Evolutionary conservation across 2,888 invertebrate species (phyloP).

Genomic region (Halocaridina rubra): DNA sequence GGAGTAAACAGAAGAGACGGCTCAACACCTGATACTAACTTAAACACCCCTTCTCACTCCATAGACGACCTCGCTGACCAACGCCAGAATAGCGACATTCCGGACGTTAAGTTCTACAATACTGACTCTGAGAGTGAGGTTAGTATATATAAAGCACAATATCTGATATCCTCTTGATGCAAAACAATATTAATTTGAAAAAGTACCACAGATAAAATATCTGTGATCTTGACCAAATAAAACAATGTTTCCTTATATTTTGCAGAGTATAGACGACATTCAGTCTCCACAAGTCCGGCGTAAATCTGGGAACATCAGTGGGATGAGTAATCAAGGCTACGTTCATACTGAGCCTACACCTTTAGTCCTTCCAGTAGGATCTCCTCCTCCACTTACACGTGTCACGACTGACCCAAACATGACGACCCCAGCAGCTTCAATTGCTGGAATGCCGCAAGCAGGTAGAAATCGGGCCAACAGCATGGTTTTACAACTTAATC

Average conservation of each 20-base stretch:
- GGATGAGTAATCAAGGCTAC: conserved; percentile 34
- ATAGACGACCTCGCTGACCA: conserved; percentile 42
- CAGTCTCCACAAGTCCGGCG: conserved; percentile 17
- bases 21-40: conserved; percentile 27
- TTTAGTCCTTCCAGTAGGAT: conserved; percentile 42
- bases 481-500: conserved; percentile 63
- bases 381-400: conserved; percentile 39
- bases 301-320: conserved; percentile 12
- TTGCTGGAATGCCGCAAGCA: not conserved
- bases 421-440: conserved; percentile 15
- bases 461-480: conserved; percentile 37
- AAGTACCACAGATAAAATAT: no score
- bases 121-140: conserved; percentile 62
- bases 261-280: conserved; percentile 44
- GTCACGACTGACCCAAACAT: conserved; percentile 34
- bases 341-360: conserved; percentile 39
- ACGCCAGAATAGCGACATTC: conserved; percentile 29
- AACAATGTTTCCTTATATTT: not conserved
- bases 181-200: no score
- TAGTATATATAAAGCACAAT: not conserved
- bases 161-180: no score
- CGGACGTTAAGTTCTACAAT: conserved; percentile 43
- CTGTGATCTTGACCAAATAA: no score
- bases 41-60: conserved; percentile 25
- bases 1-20: conserved; percentile 26